Base-by-base conservation (phyloP, 1,140 invertebrate species). In the Pantala flavescens region DNA sequence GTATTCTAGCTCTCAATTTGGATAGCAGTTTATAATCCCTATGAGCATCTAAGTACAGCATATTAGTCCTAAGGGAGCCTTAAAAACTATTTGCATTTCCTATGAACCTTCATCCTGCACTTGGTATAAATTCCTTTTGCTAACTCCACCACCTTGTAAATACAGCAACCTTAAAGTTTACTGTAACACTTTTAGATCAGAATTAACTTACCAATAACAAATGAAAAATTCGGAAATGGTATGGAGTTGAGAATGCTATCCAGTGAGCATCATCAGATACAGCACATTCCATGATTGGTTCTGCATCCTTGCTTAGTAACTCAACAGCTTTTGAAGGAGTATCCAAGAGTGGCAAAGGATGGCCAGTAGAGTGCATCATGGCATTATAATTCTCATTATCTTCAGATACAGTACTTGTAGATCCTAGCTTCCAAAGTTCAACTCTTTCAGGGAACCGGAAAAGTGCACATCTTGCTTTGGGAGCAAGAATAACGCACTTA, bases 171-270 rank as follows among this genome's bases (percentile, higher is more conserved):
- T n/a, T n/a, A n/a, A n/a, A n/a, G n/a, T n/a, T n/a, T n/a, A n/a
- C n/a, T n/a, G n/a, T n/a, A n/a, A n/a, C n/a, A n/a, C n/a, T n/a
- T n/a, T n/a, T n/a, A n/a, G n/a, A n/a, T n/a, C n/a, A n/a, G n/a
- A n/a, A 36, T 36, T 2, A 80, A 70, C 84, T 80, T 36, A 84
- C 84, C 70, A 86, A 81, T 70, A 86, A 84, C 76, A 93, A 87
- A 77, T 87, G 86, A 78, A 90, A 91, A 42, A 94, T 82, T 75
- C 89, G 86, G 21, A 93, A 78, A 55, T 87, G 83, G 70, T 80
- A 84, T 28, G 87, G 82, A 0, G 92, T 93, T 0, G 91, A 90
- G 80, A 93, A 93, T 14, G 90, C 87, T 24, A 96, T 86, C 80
- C 87, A 88, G 73, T 87, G 85, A 1, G 88, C 89, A 79, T 90